A percentile compares a stretch with the other conserved stretches of the same genome.
These are phyloP conservation scores for Horisme vitalbata DNA, from an alignment of 2,888 invertebrate species.

Conservation along the genomic window DNA sequence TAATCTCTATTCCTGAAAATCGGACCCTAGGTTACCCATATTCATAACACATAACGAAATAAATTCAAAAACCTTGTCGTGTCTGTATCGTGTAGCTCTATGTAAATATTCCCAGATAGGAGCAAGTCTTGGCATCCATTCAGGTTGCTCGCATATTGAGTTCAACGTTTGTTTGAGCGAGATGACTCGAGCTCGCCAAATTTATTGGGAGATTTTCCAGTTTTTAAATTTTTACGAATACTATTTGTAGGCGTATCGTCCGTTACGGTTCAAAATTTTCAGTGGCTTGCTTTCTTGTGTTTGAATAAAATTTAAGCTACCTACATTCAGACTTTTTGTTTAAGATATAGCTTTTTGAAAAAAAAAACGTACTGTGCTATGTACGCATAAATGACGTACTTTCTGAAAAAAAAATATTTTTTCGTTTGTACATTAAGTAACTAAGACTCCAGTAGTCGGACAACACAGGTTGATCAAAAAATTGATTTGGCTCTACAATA, in stretches of 20 bases:
- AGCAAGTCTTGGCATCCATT: conserved; percentile 66
- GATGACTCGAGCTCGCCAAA: conserved; percentile 56
- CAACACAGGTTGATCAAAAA: too few relatives aligned
- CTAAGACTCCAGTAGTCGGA: too few relatives aligned
- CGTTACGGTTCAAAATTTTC: background rate
- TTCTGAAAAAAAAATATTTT: too few relatives aligned
- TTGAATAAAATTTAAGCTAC: background rate
- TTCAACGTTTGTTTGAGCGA: conserved; percentile 66
- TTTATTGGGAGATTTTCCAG: conserved; percentile 62
- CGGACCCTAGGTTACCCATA: too few relatives aligned
- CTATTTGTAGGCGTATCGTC: background rate
- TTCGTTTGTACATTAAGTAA: too few relatives aligned
- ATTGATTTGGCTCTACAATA: too few relatives aligned
- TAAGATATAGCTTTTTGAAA: too few relatives aligned
- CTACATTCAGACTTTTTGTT: too few relatives aligned
- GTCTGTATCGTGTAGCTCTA: conserved; percentile 22
- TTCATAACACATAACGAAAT: too few relatives aligned
- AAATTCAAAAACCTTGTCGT: background rate
- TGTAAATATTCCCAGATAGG: conserved; percentile 34
- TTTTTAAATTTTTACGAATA: conserved; percentile 43
- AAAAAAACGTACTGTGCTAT: too few relatives aligned
- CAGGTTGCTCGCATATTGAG: conserved; percentile 67
- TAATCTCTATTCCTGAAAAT: too few relatives aligned
- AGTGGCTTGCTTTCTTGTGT: background rate
- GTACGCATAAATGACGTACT: too few relatives aligned